These are phyloP conservation scores for Drosophila murphyi DNA, from an alignment of 1,140 invertebrate species.

Conservation along the genomic window DNA sequence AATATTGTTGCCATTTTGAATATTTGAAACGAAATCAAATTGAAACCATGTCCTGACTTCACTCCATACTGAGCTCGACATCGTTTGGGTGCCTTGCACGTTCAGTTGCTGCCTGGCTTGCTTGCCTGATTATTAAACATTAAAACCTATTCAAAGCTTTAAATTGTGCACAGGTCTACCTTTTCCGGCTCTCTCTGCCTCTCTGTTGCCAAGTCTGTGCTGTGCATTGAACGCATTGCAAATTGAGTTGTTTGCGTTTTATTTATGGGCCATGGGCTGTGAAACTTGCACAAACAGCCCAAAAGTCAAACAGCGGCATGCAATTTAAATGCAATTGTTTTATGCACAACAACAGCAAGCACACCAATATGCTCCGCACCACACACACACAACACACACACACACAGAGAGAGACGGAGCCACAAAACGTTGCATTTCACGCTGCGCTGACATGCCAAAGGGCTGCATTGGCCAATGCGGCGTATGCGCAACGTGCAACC, in stretches of 20 bases:
- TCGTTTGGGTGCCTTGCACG: neutral
- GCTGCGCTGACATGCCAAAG: constrained; percentile 47
- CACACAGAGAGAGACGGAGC: neutral
- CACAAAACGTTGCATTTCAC: constrained; percentile 22
- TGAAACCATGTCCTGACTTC: neutral
- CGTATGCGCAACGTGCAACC: constrained; percentile 63
- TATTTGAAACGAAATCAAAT: neutral
- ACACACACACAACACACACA: constrained; percentile 5
- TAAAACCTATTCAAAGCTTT: constrained; percentile 14
- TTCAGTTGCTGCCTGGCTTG: neutral
- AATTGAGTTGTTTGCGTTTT: constrained; percentile 77
- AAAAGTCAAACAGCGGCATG: constrained; percentile 76
- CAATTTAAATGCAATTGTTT: constrained; percentile 81
- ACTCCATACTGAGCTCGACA: neutral
- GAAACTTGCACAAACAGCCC: constrained; percentile 55
- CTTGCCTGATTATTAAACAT: constrained; percentile 23
- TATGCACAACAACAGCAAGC: constrained; percentile 31
- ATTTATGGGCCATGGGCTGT: constrained; percentile 64
- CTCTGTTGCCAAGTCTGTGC: neutral
- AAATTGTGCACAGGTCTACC: constrained; percentile 15
- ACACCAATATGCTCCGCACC: neutral
- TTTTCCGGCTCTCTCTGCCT: neutral
- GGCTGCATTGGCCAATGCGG: constrained; percentile 58
- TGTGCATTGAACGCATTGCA: constrained; percentile 29
- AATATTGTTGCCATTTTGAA: neutral